These are phyloP conservation scores for Montipora capricornis DNA, from an alignment of 64 coral and sea anemone species.

Conservation along the genomic window DNA sequence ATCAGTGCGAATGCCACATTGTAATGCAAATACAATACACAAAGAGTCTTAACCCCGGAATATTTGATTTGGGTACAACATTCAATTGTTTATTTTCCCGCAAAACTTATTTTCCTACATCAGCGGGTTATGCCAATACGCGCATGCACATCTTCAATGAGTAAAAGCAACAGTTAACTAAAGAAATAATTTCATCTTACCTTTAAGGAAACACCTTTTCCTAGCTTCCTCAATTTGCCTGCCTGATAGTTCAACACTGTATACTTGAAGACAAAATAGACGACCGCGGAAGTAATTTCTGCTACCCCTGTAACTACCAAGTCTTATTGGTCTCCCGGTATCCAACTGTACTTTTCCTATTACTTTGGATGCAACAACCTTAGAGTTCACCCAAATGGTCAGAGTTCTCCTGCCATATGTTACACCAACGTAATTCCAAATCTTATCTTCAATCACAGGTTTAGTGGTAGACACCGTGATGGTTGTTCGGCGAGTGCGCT, in stretches of 20 bases:
- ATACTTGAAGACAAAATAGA: conserved; percentile 80
- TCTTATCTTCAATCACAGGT: conserved; percentile 29
- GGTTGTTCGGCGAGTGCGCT: conserved; percentile 31
- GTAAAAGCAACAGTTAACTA: too few species aligned
- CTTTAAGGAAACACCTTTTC: conserved; percentile 51
- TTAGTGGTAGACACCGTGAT: conserved; percentile 3
- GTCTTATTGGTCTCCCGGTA: conserved; percentile 59
- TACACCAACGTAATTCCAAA: conserved; percentile 82
- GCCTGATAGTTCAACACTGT: conserved; percentile 53
- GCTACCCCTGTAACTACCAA: conserved; percentile 55
- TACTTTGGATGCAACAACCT: conserved; percentile 39
- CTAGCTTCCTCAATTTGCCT: conserved; percentile 73
- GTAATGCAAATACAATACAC: too few species aligned
- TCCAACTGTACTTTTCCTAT: conserved; percentile 72
- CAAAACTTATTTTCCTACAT: too few species aligned
- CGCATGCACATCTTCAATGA: too few species aligned
- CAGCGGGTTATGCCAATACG: too few species aligned
- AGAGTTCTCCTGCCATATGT: conserved; percentile 62
- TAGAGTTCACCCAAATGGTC: conserved; percentile 84
- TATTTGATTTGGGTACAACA: too few species aligned
- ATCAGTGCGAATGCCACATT: too few species aligned
- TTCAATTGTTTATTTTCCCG: too few species aligned
- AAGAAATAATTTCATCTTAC: neutral
- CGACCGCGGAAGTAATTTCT: conserved; percentile 67
- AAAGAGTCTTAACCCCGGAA: too few species aligned